Base-by-base conservation (phyloP, 2,888 invertebrate genomes). In the Volucella bombylans region DNA sequence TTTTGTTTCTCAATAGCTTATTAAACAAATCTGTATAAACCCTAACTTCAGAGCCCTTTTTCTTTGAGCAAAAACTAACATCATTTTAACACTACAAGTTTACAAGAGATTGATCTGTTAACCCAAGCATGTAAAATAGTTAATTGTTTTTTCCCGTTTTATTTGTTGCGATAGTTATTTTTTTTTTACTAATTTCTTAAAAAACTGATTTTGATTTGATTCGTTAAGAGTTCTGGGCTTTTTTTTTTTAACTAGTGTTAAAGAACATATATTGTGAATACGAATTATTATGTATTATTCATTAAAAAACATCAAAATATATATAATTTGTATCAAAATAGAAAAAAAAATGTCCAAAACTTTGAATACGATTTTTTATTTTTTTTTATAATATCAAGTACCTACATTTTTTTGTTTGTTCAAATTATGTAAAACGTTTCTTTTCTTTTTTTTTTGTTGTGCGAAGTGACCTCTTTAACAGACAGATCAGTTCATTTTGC, bases 291-390 rank as follows among this genome's bases (percentile, higher is more conserved):
- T 12, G 65, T 47, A 54, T 55, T 79, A 41, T 31, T 49, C 8
- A 74, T 64, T 50, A 57, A 67, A 77, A 69, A 79, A 81, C 74
- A 57, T 64, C 82, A 79, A 80, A 79, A 87, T 87, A 77, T 64
- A 78, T 72, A 69, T 61, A 71, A 59, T 72, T 64, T 73, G 71
- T 65, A 69, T 69, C 52, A 68, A 45, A 87, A 86, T 82, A 80
- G 78, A 86, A 87, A 82, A 87, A 88, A 90, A 91, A 90, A 89
- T 90, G 90, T 91, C 91, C 90, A 91, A 90, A 91, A 91, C 91
- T 91, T 91, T 91, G 91, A 91, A 91, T 91, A 91, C 91, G 91
- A 91, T 89, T 87, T 50, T 72, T 68, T 85, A 82, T 73, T 72
- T 82, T 79, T 23, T 23, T 50, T 72, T 71, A 18, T 54, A 73